Base-by-base conservation (phyloP, 2,888 invertebrate species). In the Ptilodon capucinus region DNA sequence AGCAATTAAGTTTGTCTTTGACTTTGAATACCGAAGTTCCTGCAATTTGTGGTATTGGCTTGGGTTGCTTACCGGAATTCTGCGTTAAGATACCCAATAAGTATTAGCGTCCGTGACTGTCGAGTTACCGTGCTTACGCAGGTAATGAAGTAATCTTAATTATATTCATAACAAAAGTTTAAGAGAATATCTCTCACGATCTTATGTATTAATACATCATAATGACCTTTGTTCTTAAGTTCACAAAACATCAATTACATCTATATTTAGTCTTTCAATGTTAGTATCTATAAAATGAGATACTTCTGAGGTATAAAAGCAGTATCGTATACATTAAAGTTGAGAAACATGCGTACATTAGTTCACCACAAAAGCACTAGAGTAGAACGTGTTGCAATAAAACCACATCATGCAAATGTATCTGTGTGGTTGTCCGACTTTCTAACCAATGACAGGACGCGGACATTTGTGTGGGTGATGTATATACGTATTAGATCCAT, bases 381-480 rank as follows among this genome's bases (percentile, higher is more conserved):
- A 81, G 77, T 80, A 71, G 63, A 75, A 76, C 76, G 72, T 73
- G 74, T 76, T 78, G 75, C 76, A 73, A 77, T 74, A 77, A 76
- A 76, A 81, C 79, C 76, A 72, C 72, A 74, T 46, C 19, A 59
- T 68, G 61, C 57, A 61, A 51, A 62, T 68, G 79, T 79, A 67
- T 74, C 66, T 72, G 74, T 72, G 72, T 51, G 63, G 62, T 60
- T 71, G 79, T 71, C 67, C 74, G 76, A 80, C 74, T 77, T 81
- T 74, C 62, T 54, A 60, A 58, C 84, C 79, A 80, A 82, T 80
- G 54, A 51, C 60, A 56, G 40, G 42, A 21, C 54, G 18, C 18
- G 7, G 47, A 23, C 46, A n/a, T 40, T n/a, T 55, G 83, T 77
- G 68, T 69, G 74, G 35, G 71, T 70, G 46, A 32, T 8, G 23